A percentile compares a stretch with the other conserved stretches of the same genome.
Evolutionary conservation across 2,888 invertebrate species (phyloP).

Genomic region (Mesoligia furuncula): DNA sequence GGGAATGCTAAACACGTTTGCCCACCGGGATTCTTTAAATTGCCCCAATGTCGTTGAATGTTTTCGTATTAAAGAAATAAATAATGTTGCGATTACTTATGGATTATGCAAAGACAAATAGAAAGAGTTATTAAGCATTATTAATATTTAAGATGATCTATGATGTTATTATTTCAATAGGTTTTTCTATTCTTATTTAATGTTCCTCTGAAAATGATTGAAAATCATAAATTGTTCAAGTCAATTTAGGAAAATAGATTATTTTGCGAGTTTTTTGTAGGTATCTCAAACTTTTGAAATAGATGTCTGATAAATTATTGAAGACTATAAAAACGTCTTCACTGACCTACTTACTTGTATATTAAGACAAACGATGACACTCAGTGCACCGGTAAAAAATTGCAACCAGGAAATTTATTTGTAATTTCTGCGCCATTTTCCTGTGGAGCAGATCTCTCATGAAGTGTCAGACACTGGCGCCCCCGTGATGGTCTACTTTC

Average conservation of each 20-base stretch:
- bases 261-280: background rate
- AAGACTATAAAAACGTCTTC: slow-evolving; percentile 43
- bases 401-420: slow-evolving; percentile 30
- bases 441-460: background rate
- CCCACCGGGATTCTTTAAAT: slow-evolving; percentile 49
- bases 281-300: slow-evolving; percentile 1
- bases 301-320: slow-evolving; percentile 41
- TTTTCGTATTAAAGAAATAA: slow-evolving; percentile 2
- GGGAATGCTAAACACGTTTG: slow-evolving; percentile 16
- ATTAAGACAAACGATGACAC: slow-evolving; percentile 38
- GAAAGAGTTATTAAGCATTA: slow-evolving; percentile 31
- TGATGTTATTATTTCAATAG: slow-evolving; percentile 12
- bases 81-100: slow-evolving; percentile 33
- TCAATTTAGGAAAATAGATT: slow-evolving; percentile 25
- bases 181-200: no score
- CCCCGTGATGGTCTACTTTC: background rate
- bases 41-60: slow-evolving; percentile 38
- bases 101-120: slow-evolving; percentile 24
- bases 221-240: slow-evolving; percentile 11
- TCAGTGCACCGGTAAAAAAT: slow-evolving; percentile 49
- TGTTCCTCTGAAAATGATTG: no score
- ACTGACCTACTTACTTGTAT: slow-evolving; percentile 48
- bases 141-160: slow-evolving; percentile 44
- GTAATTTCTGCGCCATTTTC: slow-evolving; percentile 17
- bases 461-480: background rate